Evolutionary conservation across 2,797 vertebrate genomes (phyloP).

Genomic region (Pseudocheirus occidentalis): DNA sequence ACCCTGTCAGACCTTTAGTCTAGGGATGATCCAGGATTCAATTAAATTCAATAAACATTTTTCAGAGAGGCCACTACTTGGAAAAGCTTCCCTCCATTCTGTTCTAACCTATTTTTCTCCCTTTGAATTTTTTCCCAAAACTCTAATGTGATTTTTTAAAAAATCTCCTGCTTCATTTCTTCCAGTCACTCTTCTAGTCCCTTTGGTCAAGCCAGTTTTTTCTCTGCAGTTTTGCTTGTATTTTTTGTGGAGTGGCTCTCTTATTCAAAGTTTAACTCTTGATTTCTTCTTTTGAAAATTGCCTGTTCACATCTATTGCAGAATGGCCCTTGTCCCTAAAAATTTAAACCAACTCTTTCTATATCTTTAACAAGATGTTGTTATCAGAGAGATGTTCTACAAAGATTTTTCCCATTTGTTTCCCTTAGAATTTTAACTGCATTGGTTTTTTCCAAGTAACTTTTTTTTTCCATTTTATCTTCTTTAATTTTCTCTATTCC

Average conservation of each 20-base stretch:
- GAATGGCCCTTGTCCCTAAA: neutral
- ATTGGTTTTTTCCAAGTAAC: neutral
- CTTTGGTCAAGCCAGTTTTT: neutral
- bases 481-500: neutral
- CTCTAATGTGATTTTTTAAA: neutral
- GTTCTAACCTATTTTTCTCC: neutral
- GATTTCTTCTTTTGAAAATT: slow-evolving; percentile 21
- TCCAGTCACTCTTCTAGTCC: neutral
- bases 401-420: neutral
- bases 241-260: neutral
- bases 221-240: neutral
- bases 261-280: neutral
- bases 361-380: neutral
- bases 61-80: neutral
- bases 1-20: neutral
- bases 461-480: neutral
- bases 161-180: neutral
- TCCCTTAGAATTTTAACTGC: neutral
- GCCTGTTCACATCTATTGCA: neutral
- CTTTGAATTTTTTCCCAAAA: neutral
- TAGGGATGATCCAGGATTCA: neutral
- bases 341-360: neutral
- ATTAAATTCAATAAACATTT: neutral
- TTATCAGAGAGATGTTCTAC: neutral
- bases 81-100: neutral